Conservation (phyloP, 2,113 vertebrate genomes). For the Podarcis cretensis region DNA sequence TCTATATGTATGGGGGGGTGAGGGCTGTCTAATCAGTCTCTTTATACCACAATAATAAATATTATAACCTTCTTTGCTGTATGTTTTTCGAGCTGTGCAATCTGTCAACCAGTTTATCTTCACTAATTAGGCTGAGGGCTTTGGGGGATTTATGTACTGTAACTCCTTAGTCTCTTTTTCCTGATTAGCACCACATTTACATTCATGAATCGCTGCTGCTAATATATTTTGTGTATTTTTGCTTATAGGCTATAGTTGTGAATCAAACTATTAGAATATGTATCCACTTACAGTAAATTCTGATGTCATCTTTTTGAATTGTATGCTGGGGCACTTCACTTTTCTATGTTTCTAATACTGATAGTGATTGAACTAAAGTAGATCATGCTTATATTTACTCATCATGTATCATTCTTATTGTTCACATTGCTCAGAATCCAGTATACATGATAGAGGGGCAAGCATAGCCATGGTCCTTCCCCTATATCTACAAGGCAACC, state of each 20-base stretch:
- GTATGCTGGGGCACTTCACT: neutral
- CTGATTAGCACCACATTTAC: slow-evolving; percentile 64
- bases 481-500: neutral
- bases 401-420: neutral
- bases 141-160: slow-evolving; percentile 50
- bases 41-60: slow-evolving; percentile 56
- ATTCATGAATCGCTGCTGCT: slow-evolving; percentile 39
- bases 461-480: neutral
- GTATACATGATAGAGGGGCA: too few species aligned
- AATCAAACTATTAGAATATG: neutral
- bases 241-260: slow-evolving; percentile 3
- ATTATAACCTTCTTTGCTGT: slow-evolving; percentile 61
- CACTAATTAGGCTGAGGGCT: slow-evolving; percentile 64
- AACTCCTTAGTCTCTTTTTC: slow-evolving; percentile 56
- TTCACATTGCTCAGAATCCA: neutral
- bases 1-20: slow-evolving; percentile 51
- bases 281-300: neutral
- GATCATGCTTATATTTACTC: neutral
- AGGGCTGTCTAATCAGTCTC: slow-evolving; percentile 56
- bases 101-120: slow-evolving; percentile 69
- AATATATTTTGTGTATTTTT: slow-evolving; percentile 34
- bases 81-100: slow-evolving; percentile 63
- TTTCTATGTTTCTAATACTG: neutral
- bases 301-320: neutral
- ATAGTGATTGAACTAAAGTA: slow-evolving; percentile 14